These are phyloP conservation scores for Cyprinus carpio DNA, from an alignment of 2,113 vertebrate species.

Conservation along the genomic window DNA sequence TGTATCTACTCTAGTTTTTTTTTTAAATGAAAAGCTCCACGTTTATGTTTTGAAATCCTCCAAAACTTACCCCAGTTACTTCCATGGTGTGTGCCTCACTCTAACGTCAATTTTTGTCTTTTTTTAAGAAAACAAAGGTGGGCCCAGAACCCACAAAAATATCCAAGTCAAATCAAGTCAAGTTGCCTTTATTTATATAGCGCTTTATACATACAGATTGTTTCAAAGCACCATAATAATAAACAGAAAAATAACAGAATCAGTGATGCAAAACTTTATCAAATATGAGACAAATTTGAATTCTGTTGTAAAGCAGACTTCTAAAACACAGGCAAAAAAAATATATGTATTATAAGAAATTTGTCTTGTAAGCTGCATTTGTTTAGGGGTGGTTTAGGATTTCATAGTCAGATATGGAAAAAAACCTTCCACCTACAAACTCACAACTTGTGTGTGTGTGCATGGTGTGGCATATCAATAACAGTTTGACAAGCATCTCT, in stretches of 20 bases:
- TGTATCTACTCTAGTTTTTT: background rate
- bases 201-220: too few species aligned
- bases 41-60: background rate
- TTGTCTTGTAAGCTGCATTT: background rate
- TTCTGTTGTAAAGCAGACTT: too few species aligned
- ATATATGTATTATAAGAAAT: background rate
- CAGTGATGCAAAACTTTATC: too few species aligned
- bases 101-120: background rate
- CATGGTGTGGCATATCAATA: constrained; percentile 16
- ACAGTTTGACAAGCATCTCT: constrained; percentile 41
- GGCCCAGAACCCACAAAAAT: background rate
- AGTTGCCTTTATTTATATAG: too few species aligned
- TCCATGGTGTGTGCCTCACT: background rate
- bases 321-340: background rate
- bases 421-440: background rate
- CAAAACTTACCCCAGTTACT: background rate
- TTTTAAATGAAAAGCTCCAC: background rate
- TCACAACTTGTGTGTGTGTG: background rate
- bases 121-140: background rate
- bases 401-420: background rate
- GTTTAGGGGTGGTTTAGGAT: background rate
- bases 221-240: too few species aligned
- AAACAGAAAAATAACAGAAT: too few species aligned
- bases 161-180: background rate
- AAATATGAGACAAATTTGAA: too few species aligned